Conservation (phyloP, 2,113 vertebrate genomes). For the Atrichornis clamosus region DNA sequence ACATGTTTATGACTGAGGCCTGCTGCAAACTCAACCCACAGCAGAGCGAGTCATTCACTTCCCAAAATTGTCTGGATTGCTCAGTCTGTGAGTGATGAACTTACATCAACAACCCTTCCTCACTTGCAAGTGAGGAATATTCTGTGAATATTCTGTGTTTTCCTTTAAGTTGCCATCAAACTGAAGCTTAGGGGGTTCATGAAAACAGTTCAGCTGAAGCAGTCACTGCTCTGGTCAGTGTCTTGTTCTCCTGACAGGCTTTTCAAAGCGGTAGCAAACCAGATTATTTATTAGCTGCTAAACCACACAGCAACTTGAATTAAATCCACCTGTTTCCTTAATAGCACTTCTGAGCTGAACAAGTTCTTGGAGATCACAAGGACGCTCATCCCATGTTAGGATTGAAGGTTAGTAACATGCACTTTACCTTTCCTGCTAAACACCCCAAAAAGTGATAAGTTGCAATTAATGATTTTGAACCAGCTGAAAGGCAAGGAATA, state of each 20-base stretch:
- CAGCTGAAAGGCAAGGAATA: neutral
- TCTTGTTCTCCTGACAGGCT: neutral
- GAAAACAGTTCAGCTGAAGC: neutral
- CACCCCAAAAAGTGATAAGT: neutral
- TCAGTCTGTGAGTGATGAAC: neutral
- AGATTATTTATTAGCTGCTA: slow-evolving; percentile 12
- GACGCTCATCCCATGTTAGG: neutral
- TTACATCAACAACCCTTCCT: neutral
- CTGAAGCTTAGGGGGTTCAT: neutral
- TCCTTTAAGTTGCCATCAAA: neutral
- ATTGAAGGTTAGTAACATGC: neutral
- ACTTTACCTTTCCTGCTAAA: neutral
- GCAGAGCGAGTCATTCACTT: neutral
- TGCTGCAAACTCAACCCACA: neutral
- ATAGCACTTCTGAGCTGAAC: slow-evolving; percentile 9
- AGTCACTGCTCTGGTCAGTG: neutral
- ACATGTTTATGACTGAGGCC: neutral
- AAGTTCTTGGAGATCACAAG: neutral
- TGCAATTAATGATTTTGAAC: neutral
- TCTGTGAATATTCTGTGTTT: neutral
- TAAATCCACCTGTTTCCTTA: neutral
- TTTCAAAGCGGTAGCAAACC: neutral
- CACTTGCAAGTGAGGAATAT: neutral
- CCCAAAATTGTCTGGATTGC: neutral
- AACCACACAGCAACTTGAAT: neutral